Evolutionary conservation across 2,113 vertebrate species (phyloP), one percentile per base, ranked within the genome.

Genomic region (Scophthalmus maximus): DNA sequence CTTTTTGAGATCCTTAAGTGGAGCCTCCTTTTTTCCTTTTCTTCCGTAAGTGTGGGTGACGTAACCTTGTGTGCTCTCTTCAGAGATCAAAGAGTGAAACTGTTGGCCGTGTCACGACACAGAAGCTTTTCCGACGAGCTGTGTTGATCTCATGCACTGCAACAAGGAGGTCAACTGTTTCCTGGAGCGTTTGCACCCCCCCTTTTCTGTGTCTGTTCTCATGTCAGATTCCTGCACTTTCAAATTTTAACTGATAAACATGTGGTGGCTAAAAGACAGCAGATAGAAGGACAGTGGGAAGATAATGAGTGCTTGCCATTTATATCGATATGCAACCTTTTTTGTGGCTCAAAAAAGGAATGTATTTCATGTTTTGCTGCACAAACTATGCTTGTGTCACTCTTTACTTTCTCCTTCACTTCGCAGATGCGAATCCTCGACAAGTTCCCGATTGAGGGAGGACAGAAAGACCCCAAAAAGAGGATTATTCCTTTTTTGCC

Each of bases 401-500:
- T 20, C 7, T 14, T 53, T 20, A 0, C 8, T 61, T 38, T 46
- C 22, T 49, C 1, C 18, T 15, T 63, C 1, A 0, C 6, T 25
- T 88, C 91, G 29, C 91, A 98, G 97, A 98, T 98, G 97, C 95
- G 96, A 90, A 95, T 98, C 84, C 93, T 98, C 64, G 97, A 98
- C 91, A 96, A 98, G 86, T 98, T 98, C 67, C 97, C 97, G 49
- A 95, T 97, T 15, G 96, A 98, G 84, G 97, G 95, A 87, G 97
- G 97, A 57, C 96, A 98, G 87, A 98, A 97, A 88, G 96, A 98
- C 87, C 97, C 97, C 36, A 98, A 97, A 89, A 96, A 97, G 90
- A 95, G 97, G 88, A 97, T 97, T 76, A 98, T 98, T 81, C 96
- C 97, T 29, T 98, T 98, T 88, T 93, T 98, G 67, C 97, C 97